Conservation (phyloP, 2,888 invertebrate species). For the Ennomos quercinarius region DNA sequence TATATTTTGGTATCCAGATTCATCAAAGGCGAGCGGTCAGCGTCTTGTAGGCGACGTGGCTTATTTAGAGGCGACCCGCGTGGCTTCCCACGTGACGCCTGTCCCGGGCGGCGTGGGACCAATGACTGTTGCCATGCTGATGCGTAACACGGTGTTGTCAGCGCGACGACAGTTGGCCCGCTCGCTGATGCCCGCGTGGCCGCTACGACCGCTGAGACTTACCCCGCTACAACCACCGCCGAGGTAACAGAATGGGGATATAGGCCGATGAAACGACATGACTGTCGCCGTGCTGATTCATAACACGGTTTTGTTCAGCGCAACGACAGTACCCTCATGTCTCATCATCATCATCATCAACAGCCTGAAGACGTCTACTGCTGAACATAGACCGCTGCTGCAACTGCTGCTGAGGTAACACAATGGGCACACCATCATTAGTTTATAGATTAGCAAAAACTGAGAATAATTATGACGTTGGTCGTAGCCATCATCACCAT, state of each 20-base stretch:
- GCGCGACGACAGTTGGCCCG: slow-evolving; percentile 88
- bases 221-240: slow-evolving; percentile 91
- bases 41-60: slow-evolving; percentile 98
- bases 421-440: too few relatives aligned
- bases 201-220: slow-evolving; percentile 88
- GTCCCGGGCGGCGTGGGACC: slow-evolving; percentile 99
- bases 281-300: too few relatives aligned
- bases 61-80: slow-evolving; percentile 90
- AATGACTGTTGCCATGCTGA: slow-evolving; percentile 99
- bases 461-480: too few relatives aligned
- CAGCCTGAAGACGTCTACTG: too few relatives aligned
- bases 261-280: too few relatives aligned
- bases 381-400: too few relatives aligned
- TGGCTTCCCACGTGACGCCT: slow-evolving; percentile 96
- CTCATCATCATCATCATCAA: too few relatives aligned
- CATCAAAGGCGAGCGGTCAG: slow-evolving; percentile 91
- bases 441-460: too few relatives aligned
- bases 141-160: slow-evolving; percentile 96
- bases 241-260: slow-evolving; percentile 80
- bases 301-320: too few relatives aligned
- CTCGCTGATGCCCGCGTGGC: slow-evolving; percentile 88
- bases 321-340: too few relatives aligned
- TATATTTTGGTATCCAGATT: slow-evolving; percentile 84
- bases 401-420: too few relatives aligned
- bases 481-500: too few relatives aligned